These are phyloP conservation scores for Palythoa grandiflora DNA, from an alignment of 92 coral and sea anemone genomes.

Conservation along the genomic window DNA sequence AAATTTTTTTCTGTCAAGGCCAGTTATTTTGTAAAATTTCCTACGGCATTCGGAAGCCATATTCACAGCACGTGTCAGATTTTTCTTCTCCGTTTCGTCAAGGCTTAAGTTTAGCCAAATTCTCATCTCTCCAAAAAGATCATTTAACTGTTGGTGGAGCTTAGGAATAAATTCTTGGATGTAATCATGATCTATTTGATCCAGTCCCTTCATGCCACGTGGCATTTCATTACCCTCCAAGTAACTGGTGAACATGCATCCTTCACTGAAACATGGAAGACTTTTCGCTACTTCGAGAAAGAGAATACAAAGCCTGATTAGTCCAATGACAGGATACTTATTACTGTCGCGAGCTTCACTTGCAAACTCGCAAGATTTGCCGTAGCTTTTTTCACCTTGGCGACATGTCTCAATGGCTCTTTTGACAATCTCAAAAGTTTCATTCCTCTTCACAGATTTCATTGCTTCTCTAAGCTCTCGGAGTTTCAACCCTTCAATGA, in stretches of 20 bases:
- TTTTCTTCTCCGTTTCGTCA: no score
- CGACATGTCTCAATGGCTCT: slow-evolving; percentile 17
- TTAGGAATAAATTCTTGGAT: not conserved
- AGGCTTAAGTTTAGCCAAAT: no score
- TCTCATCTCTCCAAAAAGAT: no score
- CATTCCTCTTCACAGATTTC: not conserved
- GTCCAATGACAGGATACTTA: slow-evolving; percentile 73
- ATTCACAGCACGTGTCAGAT: no score
- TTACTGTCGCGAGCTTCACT: slow-evolving; percentile 16
- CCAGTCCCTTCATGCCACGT: slow-evolving; percentile 49
- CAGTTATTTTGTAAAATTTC: no score
- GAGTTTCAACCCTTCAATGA: no score
- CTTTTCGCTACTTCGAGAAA: slow-evolving; percentile 66
- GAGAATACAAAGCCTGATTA: slow-evolving; percentile 63
- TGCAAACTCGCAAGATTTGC: slow-evolving; percentile 49
- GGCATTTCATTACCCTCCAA: slow-evolving; percentile 51
- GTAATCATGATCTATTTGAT: slow-evolving; percentile 48
- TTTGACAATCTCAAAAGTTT: not conserved
- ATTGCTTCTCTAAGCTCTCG: no score
- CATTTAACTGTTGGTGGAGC: no score
- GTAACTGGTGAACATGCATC: slow-evolving; percentile 48
- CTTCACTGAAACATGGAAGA: slow-evolving; percentile 56
- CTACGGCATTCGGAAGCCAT: no score
- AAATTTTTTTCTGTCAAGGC: no score
- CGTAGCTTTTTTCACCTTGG: slow-evolving; percentile 60